Conservation (phyloP, 2,888 invertebrate genomes). For the Cephus sareptanus region DNA sequence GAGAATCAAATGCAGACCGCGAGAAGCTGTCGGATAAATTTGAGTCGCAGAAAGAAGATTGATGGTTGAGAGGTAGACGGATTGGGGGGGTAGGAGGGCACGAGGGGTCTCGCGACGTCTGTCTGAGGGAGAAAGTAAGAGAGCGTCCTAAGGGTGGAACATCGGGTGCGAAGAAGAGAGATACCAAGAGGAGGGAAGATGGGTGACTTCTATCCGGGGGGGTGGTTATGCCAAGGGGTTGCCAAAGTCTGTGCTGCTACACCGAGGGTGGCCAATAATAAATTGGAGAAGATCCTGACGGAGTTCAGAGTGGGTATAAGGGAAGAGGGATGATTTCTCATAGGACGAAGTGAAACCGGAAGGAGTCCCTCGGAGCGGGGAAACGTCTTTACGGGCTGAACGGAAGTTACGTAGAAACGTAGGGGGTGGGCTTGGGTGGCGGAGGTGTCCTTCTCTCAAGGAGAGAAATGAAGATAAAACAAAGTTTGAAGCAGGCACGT, state of each 20-base stretch:
- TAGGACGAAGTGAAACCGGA: constrained; percentile 3
- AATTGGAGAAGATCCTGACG: constrained; percentile 6
- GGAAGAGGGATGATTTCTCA: not conserved
- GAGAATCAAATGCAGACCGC: constrained; percentile 10
- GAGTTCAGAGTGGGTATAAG: not conserved
- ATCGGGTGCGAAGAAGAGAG: not conserved
- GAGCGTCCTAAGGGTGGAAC: not conserved
- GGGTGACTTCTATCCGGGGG: not conserved
- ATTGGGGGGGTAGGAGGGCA: not conserved
- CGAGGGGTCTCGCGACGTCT: not conserved
- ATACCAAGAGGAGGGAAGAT: not conserved
- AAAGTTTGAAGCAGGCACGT: constrained; percentile 6
- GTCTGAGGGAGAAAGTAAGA: not conserved
- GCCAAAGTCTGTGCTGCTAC: not conserved
- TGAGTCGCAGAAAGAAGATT: constrained; percentile 14
- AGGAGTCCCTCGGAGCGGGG: not conserved
- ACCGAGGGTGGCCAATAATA: constrained; percentile 11
- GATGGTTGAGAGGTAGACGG: constrained; percentile 8
- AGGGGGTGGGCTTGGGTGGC: not conserved
- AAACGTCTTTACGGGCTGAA: constrained; percentile 23
- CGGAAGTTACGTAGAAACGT: not conserved
- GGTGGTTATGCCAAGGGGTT: not conserved
- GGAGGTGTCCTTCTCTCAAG: constrained; percentile 1
- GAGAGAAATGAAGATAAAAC: constrained; percentile 13
- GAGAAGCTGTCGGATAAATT: constrained; percentile 6